Base-by-base conservation (phyloP, 2,797 vertebrate genomes). In the Rachycentron canadum region DNA sequence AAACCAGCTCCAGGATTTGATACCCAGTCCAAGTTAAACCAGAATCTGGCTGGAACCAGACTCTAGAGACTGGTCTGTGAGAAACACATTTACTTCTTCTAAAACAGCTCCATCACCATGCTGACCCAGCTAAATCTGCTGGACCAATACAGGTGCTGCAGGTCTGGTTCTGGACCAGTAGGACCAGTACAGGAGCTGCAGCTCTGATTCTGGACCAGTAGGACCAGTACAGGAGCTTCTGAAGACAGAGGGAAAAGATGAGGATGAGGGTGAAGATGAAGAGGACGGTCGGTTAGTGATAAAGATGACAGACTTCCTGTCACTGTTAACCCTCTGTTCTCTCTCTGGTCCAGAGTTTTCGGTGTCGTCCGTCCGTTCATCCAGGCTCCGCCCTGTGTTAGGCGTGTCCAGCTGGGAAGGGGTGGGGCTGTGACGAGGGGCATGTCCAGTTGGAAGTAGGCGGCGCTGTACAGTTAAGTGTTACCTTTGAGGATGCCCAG, bases 401-500 rank as follows among this genome's bases (percentile, higher is more conserved):
- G 59, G 73, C 12, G 47, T 69, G 79, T 84, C 78, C 81, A 82
- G 77, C 28, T 58, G 26, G 19, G n/a, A 3, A 9, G 59, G 57
- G 68, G 84, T 43, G n/a, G 64, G 75, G 60, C n/a, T 57, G 41
- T 16, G 57, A 1, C 13, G 13, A 59, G 64, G 67, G 82, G 79
- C 55, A 65, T 74, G 76, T 81, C 78, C 89, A 88, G 90, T 34
- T 89, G 90, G 95, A 91, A 19, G 68, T 73, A 91, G 88, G 92
- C 90, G 89, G 55, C 19, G 78, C 92, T 1, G 81, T 69, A 93
- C 88, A 85, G 89, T 96, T 99, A 99, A 93, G 96, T 97, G 93
- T 99, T 98, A 61, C 97, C 97, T 84, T 97, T 99, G 87, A 99
- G 93, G 89, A 99, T 95, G 16, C 96, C 95, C 91, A 99, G 91